phyloP scores from a whole-genome alignment of 2,797 vertebrate species.

The Acomys russatus region DNA sequence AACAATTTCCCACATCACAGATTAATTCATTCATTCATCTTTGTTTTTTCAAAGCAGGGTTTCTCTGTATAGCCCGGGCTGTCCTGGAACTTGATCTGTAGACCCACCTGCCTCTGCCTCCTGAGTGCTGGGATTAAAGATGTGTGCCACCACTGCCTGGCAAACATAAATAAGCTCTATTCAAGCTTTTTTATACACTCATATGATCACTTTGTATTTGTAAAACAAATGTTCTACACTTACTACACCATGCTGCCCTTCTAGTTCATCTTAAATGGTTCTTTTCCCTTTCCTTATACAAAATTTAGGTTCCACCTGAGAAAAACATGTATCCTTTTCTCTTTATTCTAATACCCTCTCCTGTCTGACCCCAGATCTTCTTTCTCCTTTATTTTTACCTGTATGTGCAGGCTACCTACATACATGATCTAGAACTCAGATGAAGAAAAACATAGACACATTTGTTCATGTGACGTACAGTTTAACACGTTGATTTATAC shows the following conservation, averaged over 20 bases:
- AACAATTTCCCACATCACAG: not conserved
- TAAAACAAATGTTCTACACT: not conserved
- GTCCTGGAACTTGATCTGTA: not conserved
- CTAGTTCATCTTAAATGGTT: not conserved
- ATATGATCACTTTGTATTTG: not conserved
- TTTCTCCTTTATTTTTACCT: not conserved
- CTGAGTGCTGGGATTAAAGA: not conserved
- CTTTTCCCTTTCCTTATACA: not conserved
- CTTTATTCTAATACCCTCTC: not conserved
- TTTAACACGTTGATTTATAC: not conserved
- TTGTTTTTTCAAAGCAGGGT: not conserved
- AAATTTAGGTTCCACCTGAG: not conserved
- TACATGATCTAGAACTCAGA: not conserved
- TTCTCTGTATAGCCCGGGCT: not conserved
- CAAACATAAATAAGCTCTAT: not conserved
- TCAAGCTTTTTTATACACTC: not conserved
- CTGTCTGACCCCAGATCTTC: not conserved
- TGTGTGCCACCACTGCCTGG: not conserved
- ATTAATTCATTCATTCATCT: not conserved
- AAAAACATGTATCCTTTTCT: not conserved
- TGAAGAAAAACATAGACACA: not conserved
- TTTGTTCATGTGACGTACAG: not conserved
- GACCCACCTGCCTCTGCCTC: not conserved
- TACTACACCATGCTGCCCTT: too few relatives aligned
- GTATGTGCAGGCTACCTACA: too few relatives aligned